Conservation (phyloP, 2,797 vertebrate genomes). For the Pristis pectinata region DNA sequence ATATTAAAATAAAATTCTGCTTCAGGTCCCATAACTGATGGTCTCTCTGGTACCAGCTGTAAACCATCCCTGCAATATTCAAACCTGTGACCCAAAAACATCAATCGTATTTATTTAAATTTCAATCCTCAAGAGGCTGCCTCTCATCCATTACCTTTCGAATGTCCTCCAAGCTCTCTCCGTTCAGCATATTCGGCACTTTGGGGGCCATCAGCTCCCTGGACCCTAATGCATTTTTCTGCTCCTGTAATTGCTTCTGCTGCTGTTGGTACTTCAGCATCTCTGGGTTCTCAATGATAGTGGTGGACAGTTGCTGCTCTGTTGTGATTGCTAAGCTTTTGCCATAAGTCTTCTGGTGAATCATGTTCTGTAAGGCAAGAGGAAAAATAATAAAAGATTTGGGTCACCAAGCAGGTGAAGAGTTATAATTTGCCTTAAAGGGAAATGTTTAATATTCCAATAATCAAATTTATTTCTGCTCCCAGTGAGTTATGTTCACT, state of each 20-base stretch:
- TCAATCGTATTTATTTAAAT: background rate
- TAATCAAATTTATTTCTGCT: background rate
- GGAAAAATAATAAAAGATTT: background rate
- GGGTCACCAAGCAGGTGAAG: background rate
- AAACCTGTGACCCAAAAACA: background rate
- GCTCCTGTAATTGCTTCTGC: constrained; percentile 64
- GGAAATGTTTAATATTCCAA: background rate
- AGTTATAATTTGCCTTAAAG: background rate
- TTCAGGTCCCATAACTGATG: background rate
- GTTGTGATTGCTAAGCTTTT: constrained; percentile 94
- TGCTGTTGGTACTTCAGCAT: constrained; percentile 94
- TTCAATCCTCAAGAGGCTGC: background rate
- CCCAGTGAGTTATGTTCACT: background rate
- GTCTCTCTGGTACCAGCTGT: no score
- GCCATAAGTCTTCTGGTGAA: constrained; percentile 94
- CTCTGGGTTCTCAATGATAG: constrained; percentile 94
- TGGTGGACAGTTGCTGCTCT: constrained; percentile 83
- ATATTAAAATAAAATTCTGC: background rate
- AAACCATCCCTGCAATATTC: background rate
- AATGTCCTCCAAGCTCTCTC: constrained; percentile 93
- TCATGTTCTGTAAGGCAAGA: constrained; percentile 68
- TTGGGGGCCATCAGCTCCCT: constrained; percentile 67
- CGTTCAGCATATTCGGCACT: constrained; percentile 84
- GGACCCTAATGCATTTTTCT: constrained; percentile 48
- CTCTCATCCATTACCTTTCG: constrained; percentile 68